These are phyloP conservation scores for Ceratosolen fusciceps DNA, from an alignment of 1,140 invertebrate species.

Conservation along the genomic window DNA sequence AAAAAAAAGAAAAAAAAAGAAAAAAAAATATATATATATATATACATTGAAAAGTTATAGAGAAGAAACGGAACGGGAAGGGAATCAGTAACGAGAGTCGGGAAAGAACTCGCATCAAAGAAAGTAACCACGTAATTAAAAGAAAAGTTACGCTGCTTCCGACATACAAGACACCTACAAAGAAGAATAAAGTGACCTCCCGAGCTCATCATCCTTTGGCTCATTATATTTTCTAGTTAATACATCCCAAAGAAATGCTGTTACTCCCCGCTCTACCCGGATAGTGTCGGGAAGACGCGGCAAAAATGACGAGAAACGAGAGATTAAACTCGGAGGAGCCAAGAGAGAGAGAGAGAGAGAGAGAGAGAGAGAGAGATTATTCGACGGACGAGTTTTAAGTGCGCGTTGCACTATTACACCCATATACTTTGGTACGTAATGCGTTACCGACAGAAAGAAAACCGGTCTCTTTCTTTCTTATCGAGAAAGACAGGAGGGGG, in stretches of 20 bases:
- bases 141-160: conserved; percentile 28
- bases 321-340: neutral
- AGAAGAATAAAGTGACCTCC: conserved; percentile 21
- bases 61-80: too few species aligned
- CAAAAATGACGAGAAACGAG: neutral
- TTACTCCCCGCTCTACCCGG: neutral
- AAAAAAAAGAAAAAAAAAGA: too few species aligned
- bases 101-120: neutral
- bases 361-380: conserved; percentile 29
- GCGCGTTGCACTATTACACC: conserved; percentile 9
- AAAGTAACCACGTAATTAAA: conserved; percentile 8
- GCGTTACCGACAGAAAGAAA: neutral
- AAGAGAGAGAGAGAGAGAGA: neutral
- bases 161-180: neutral
- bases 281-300: neutral
- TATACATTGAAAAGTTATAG: conserved; percentile 12
- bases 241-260: neutral
- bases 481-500: neutral
- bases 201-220: conserved; percentile 16
- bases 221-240: conserved; percentile 38
- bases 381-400: conserved; percentile 10
- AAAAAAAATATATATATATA: conserved; percentile 16
- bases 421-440: neutral
- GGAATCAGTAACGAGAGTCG: neutral
- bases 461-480: conserved; percentile 28